Evolutionary conservation across 2,888 invertebrate species (phyloP), one percentile per base, ranked within the genome.

Genomic region (Scotopteryx bipunctaria): DNA sequence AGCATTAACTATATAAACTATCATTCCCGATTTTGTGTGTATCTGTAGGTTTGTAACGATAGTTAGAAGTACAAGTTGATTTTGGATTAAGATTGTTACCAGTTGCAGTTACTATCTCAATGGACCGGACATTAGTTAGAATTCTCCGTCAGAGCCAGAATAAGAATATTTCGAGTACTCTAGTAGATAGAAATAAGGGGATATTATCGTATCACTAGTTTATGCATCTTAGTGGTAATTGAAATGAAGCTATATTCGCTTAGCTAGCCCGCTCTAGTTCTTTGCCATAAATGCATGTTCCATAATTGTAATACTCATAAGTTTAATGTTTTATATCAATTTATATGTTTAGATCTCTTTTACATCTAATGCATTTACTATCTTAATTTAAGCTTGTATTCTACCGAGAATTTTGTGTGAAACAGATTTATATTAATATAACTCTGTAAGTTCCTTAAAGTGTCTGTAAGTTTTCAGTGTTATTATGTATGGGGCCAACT

Each of bases 271-370:
- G 76, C 83, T 86, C 80, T 86, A 87, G 86, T 86, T 85, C 81
- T 90, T 86, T 90, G 91, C 91, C 91, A 91, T 91, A 91, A 75
- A 88, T 86, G 90, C 91, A 91, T 88, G 91, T 91, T 91, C 91
- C 91, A 89, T 88, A 86, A 27, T 79, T 85, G 83, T 89, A 91
- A 91, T 91, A 91, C 91, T 91, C 91, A 91, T 79, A 86, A 87
- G 84, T 83, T 86, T 84, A 83, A 81, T 81, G 80, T 80, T 81
- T 81, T 73, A 80, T 81, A 83, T 86, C 82, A 76, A 80, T 87
- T 35, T 89, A 86, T 82, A 86, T 81, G 80, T 86, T 89, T 87
- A 90, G 90, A 90, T 90, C 90, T 90, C 90, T 87, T 52, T 87
- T 89, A 85, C 83, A 73, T 86, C 76, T 88, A 86, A 83, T 89